These are phyloP conservation scores for Hypselothyrea guttata DNA, from an alignment of 2,888 invertebrate species.

Conservation along the genomic window DNA sequence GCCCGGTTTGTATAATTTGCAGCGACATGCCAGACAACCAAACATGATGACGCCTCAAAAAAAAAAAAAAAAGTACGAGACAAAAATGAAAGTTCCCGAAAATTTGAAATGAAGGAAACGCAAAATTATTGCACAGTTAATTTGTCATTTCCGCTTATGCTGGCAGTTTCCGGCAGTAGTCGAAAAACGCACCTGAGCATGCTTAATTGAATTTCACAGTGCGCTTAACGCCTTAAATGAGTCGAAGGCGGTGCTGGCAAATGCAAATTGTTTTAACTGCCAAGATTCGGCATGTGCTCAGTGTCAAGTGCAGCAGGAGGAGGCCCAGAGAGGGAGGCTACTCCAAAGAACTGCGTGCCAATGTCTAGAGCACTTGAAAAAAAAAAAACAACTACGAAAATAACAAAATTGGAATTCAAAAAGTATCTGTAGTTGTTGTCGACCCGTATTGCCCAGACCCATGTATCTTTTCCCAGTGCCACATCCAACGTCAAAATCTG, in stretches of 20 bases:
- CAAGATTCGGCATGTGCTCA: slow-evolving; percentile 43
- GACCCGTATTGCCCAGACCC: slow-evolving; percentile 53
- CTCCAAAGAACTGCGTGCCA: slow-evolving; percentile 42
- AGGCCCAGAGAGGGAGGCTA: slow-evolving; percentile 7
- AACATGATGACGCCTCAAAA: slow-evolving; percentile 32
- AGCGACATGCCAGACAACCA: slow-evolving; percentile 18
- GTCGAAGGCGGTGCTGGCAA: neutral
- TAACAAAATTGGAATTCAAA: slow-evolving; percentile 13
- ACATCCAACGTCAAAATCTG: slow-evolving; percentile 67
- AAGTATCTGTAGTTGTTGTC: slow-evolving; percentile 19
- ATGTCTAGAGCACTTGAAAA: slow-evolving; percentile 67
- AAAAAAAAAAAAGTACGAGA: slow-evolving; percentile 1
- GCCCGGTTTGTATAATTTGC: neutral
- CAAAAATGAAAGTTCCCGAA: neutral
- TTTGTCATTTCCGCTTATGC: slow-evolving; percentile 49
- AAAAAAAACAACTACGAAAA: slow-evolving; percentile 12
- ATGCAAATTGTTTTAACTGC: slow-evolving; percentile 21
- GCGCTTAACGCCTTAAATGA: slow-evolving; percentile 29
- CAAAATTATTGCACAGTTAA: slow-evolving; percentile 39
- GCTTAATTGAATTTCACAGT: slow-evolving; percentile 65
- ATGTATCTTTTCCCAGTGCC: slow-evolving; percentile 68
- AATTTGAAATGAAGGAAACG: slow-evolving; percentile 17
- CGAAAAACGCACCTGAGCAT: slow-evolving; percentile 59
- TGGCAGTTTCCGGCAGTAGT: slow-evolving; percentile 43
- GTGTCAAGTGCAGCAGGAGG: slow-evolving; percentile 51